Evolutionary conservation across 1,140 invertebrate genomes (phyloP), one percentile per base, ranked within the genome.

Genomic region (Solenopsis fugax): DNA sequence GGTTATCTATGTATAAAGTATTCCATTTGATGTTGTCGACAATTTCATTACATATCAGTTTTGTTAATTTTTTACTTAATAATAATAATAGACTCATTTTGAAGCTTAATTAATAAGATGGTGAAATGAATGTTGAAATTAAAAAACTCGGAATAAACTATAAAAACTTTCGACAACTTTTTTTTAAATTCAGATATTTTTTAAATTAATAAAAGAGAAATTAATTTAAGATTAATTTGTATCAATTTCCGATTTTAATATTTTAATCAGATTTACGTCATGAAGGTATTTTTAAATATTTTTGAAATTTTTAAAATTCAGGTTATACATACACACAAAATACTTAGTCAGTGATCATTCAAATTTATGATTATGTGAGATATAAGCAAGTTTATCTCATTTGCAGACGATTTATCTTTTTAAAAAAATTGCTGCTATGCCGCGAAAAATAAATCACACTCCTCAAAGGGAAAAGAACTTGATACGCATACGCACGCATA

Each of bases 381-480:
- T 37, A 37, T 37, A 5, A 5, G 34, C 34, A 18, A 58, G n/a
- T 75, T 58, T 58, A 58, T 75, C 7, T 75, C 37, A 60, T 58
- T 60, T 41, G 12, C 37, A 41, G 62, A 64, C 24, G 4, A 77
- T 29, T 34, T 12, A 58, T 60, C 9, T 52, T 64, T 34, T 48
- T 7, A 34, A 29, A 24, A 50, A 58, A 41, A 77, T 62, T 29
- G 2, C 34, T 64, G 34, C 62, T 48, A 12, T 24, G 18, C 75
- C 13, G 16, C 2, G 12, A 64, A 77, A 58, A 75, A 75, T 37
- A 54, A 75, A 69, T 69, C 65, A 48, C 29, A 12, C 2, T 69
- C 13, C 6, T 60, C 16, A 29, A 78, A 78, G 4, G 45, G 3
- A 65, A n/a, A 65, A 78, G 5, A 78, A 64, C 29, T 78, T 65